phyloP scores from a whole-genome alignment of 2,113 vertebrate species.

The Megaleporinus macrocephalus region DNA sequence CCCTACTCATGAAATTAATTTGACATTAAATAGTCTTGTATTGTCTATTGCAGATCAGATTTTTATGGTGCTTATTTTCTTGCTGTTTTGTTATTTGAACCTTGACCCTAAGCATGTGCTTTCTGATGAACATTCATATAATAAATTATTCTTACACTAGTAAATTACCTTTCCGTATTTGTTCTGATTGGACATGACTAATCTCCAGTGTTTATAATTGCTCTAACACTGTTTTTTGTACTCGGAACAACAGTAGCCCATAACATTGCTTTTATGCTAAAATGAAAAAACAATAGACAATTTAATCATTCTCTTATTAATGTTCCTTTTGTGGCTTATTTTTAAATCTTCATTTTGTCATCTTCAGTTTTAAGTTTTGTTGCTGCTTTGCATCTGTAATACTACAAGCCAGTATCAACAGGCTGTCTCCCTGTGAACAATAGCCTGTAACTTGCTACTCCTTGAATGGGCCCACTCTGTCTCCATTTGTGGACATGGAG shows the following conservation, averaged over 20 bases:
- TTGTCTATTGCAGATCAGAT: background rate
- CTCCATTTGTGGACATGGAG: conserved; percentile 34
- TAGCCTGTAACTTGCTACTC: conserved; percentile 62
- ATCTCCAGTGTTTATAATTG: background rate
- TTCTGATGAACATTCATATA: conserved; percentile 50
- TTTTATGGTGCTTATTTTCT: background rate
- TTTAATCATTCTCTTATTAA: background rate
- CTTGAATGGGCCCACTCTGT: conserved; percentile 48
- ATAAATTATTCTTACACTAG: no score
- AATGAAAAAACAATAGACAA: no score
- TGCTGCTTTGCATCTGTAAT: background rate
- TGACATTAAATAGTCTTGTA: background rate
- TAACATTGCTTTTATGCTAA: no score
- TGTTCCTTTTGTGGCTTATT: conserved; percentile 27
- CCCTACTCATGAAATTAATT: background rate
- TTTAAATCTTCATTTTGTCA: background rate
- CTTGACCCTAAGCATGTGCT: conserved; percentile 7
- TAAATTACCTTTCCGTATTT: conserved; percentile 46
- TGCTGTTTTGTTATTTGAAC: background rate
- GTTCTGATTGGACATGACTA: conserved; percentile 44
- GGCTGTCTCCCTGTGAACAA: conserved; percentile 40
- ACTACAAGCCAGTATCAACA: conserved; percentile 3
- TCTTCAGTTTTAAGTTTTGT: conserved; percentile 19
- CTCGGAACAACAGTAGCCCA: no score
- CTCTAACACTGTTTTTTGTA: no score